These are phyloP conservation scores for Nesospiza acunhae DNA, from an alignment of 2,113 vertebrate species.

Conservation along the genomic window DNA sequence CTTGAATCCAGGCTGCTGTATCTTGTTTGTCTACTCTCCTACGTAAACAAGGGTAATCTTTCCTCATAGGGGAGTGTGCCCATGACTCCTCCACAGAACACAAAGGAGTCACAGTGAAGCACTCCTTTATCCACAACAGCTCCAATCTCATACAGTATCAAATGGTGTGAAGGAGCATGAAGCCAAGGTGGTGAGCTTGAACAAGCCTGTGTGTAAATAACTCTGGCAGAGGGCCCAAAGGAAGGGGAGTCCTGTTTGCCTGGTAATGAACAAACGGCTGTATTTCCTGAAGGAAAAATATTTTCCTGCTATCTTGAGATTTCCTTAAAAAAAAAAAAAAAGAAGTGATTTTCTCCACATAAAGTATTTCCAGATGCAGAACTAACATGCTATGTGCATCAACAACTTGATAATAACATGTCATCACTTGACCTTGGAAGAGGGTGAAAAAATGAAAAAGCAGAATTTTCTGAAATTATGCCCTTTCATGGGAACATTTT, in stretches of 20 bases:
- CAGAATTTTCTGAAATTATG: slow-evolving; percentile 61
- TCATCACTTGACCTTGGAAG: slow-evolving; percentile 49
- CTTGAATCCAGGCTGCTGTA: neutral
- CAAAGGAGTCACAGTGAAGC: slow-evolving; percentile 24
- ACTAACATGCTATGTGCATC: slow-evolving; percentile 21
- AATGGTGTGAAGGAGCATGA: neutral
- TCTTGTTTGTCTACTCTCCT: slow-evolving; percentile 37
- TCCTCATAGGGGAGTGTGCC: slow-evolving; percentile 13
- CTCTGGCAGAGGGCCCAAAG: slow-evolving; percentile 16
- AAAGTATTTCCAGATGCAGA: slow-evolving; percentile 61
- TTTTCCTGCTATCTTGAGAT: slow-evolving; percentile 11
- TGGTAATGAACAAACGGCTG: slow-evolving; percentile 25
- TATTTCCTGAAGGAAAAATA: slow-evolving; percentile 34
- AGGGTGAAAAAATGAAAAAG: neutral
- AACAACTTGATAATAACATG: slow-evolving; percentile 53
- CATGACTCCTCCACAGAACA: slow-evolving; percentile 1
- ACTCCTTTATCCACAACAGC: neutral
- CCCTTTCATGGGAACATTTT: slow-evolving; percentile 60
- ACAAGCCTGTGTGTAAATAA: slow-evolving; percentile 36
- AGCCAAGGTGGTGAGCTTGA: slow-evolving; percentile 29
- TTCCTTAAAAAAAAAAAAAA: neutral
- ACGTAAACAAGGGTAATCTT: neutral
- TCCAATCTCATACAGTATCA: neutral
- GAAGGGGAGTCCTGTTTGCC: slow-evolving; percentile 1
- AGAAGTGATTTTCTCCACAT: neutral